Conservation (phyloP, 2,113 vertebrate genomes). For the Semnornis frantzii region DNA sequence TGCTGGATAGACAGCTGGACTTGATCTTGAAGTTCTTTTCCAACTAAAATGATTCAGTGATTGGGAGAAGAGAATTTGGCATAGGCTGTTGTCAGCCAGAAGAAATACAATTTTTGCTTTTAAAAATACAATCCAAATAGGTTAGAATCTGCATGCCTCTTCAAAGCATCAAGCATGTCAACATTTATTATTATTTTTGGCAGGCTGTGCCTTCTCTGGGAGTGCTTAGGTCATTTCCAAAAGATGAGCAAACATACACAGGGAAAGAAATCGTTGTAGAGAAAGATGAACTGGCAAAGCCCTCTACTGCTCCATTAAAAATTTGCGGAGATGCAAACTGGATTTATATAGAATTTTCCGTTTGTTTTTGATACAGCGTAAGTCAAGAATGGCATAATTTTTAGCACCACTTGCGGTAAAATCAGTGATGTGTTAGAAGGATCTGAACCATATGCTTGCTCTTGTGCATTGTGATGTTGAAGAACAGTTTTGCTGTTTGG, state of each 20-base stretch:
- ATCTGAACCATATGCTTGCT: background rate
- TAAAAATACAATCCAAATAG: background rate
- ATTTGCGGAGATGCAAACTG: background rate
- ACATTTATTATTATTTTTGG: background rate
- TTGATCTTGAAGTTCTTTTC: too few species aligned
- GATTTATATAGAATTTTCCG: background rate
- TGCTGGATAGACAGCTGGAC: too few species aligned
- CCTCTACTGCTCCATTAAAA: background rate
- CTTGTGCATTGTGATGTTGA: background rate
- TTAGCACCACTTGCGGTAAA: background rate
- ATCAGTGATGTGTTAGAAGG: background rate
- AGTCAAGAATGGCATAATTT: background rate
- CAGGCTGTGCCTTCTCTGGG: background rate
- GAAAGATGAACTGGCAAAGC: background rate
- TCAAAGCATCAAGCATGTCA: fast-evolving
- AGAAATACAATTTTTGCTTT: background rate
- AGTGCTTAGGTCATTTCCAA: background rate
- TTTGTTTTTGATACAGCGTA: background rate
- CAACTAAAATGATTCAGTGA: too few species aligned
- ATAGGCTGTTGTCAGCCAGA: fast-evolving
- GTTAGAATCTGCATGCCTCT: fast-evolving
- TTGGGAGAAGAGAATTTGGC: background rate
- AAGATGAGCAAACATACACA: background rate
- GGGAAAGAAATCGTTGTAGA: background rate
- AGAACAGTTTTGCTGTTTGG: background rate